These are phyloP conservation scores for Chamaea fasciata DNA, from an alignment of 2,113 vertebrate genomes.

Conservation along the genomic window DNA sequence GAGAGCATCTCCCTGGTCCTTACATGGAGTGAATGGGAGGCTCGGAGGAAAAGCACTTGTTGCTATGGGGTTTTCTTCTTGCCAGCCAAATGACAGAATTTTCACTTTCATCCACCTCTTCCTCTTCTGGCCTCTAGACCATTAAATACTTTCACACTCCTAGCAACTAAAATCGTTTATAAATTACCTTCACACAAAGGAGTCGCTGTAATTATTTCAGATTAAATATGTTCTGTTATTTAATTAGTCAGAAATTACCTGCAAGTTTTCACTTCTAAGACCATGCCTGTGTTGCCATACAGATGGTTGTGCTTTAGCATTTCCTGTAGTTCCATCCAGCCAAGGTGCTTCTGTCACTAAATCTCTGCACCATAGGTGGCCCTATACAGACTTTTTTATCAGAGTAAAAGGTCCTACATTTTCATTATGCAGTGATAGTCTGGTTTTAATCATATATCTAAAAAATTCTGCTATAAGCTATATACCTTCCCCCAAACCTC, in stretches of 20 bases:
- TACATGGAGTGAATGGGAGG: neutral
- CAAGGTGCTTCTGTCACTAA: neutral
- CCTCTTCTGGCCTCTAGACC: neutral
- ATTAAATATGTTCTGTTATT: neutral
- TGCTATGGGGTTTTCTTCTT: fast-evolving
- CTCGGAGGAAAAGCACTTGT: neutral
- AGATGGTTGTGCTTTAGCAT: neutral
- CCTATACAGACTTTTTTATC: neutral
- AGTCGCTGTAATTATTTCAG: neutral
- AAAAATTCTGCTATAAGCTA: neutral
- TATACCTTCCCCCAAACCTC: neutral
- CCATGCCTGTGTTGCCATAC: neutral
- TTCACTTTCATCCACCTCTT: neutral
- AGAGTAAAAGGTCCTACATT: neutral
- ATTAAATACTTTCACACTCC: neutral
- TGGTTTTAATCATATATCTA: neutral
- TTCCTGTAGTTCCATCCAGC: neutral
- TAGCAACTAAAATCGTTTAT: neutral
- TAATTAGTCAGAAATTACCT: neutral
- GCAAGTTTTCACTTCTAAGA: neutral
- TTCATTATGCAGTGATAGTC: neutral
- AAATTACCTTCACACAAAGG: neutral
- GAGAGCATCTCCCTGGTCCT: neutral
- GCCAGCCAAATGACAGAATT: neutral
- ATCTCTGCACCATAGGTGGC: neutral